Base-by-base conservation (phyloP, 2,797 vertebrate genomes). In the Falco rusticolus region DNA sequence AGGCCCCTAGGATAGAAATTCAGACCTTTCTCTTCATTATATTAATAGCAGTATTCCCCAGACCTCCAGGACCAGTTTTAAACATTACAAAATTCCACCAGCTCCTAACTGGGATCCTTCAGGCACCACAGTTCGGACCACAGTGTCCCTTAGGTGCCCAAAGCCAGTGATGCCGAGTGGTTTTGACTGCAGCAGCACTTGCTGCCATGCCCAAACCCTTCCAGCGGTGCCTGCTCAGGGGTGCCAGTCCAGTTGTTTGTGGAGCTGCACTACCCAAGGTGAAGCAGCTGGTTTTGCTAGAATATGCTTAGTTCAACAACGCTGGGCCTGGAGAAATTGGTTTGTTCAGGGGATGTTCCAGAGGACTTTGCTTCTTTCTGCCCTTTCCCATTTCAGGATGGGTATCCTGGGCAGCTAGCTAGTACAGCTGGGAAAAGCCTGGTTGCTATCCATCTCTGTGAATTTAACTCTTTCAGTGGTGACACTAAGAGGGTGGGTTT, bases 201-300 rank as follows among this genome's bases (percentile, higher is more conserved):
- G 10, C 25, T 84, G 18, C 60, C 8, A 4, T 48, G 56, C 31
- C 48, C 56, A 61, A 69, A 45, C 15, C 6, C 22, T 31, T 77
- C 31, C 28, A 31, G 28, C 41, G 77, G 28, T 2, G 0, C 71
- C 66, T 70, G 25, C 29, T 59, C 8, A 0, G 2, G 11, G n/a
- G 10, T 61, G 5, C 65, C 56, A 48, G 31, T 39, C 34, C 4
- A 1, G 0, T 33, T 80, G 6, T 84, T 22, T 61, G 48, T 61
- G 56, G 74, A 69, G 37, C 37, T 61, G 31, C 34, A n/a, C 50
- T 29, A 31, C 7, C 1, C 60, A 34, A 82, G 22, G 53, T 78
- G 65, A 60, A 53, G 28, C 26, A 69, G 33, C 37, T 72, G 57
- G 13, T 50, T 43, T 77, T 54, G 15, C 54, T 91, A 81, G 33